Evolutionary conservation across 53 echinoderm and acorn worm genomes (phyloP).

Genomic region (Mesocentrotus franciscanus): DNA sequence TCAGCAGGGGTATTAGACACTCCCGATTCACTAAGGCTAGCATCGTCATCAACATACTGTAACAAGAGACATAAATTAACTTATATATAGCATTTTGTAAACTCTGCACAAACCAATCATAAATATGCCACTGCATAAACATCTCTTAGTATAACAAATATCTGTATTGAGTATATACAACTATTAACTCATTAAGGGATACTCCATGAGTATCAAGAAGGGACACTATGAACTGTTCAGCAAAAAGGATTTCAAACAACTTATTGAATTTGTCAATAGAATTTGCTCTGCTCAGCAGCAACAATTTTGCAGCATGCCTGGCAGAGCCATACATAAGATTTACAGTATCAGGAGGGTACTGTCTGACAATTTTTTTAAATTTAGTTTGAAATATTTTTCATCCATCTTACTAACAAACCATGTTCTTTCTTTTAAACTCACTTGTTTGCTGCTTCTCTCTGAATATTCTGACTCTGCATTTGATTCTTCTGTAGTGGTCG

Average conservation of each 20-base stretch:
- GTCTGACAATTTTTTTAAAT: neutral
- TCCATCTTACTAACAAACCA: neutral
- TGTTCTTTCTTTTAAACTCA: conserved; percentile 44
- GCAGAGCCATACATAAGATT: neutral
- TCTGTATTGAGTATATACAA: no score
- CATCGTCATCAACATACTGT: conserved; percentile 64
- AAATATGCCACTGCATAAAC: no score
- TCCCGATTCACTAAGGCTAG: conserved; percentile 65
- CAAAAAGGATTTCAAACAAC: neutral
- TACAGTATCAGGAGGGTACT: neutral
- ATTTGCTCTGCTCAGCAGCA: neutral
- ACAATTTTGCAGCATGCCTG: neutral
- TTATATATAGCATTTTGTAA: neutral
- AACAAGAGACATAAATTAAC: neutral
- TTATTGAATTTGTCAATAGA: neutral
- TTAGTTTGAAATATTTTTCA: no score
- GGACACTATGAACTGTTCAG: neutral
- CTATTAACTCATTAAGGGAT: no score
- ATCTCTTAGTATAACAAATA: no score
- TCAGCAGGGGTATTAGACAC: conserved; percentile 28
- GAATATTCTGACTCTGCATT: conserved; percentile 91
- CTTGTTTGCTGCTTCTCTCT: conserved; percentile 86
- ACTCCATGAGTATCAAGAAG: no score
- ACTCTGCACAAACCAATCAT: no score
- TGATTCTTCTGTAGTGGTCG: conserved; percentile 97